phyloP scores from a whole-genome alignment of 2,113 vertebrate species.

The Phyllopteryx taeniolatus region DNA sequence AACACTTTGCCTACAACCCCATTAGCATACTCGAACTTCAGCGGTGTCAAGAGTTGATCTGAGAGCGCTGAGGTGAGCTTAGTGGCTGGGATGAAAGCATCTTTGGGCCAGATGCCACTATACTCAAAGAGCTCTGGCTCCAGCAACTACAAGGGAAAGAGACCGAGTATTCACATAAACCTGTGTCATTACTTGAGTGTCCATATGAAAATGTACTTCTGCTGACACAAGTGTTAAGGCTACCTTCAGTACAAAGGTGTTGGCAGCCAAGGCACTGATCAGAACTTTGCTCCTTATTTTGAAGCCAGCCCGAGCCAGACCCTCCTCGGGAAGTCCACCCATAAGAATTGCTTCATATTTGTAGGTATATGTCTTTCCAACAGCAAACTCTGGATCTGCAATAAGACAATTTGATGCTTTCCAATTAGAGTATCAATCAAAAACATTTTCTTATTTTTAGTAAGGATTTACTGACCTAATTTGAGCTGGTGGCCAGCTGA shows the following conservation, averaged over 20 bases:
- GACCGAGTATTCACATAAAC: neutral
- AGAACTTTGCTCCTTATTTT: constrained; percentile 71
- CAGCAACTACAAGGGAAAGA: constrained; percentile 56
- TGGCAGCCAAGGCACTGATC: constrained; percentile 55
- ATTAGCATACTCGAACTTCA: constrained; percentile 77
- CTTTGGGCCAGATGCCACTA: constrained; percentile 73
- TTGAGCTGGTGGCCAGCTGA: constrained; percentile 45
- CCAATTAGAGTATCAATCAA: neutral
- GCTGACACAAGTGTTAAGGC: neutral
- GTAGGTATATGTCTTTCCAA: constrained; percentile 68
- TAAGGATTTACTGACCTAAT: constrained; percentile 48
- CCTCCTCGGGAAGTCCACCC: constrained; percentile 76
- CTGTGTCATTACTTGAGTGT: neutral
- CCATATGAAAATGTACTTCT: neutral
- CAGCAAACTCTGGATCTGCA: constrained; percentile 72
- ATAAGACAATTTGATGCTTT: neutral
- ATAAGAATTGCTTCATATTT: constrained; percentile 75
- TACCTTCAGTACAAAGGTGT: constrained; percentile 73
- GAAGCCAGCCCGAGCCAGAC: constrained; percentile 70
- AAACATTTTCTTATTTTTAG: neutral
- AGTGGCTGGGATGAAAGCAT: constrained; percentile 58
- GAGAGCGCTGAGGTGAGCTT: constrained; percentile 67
- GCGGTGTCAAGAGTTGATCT: constrained; percentile 62
- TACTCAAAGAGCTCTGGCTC: constrained; percentile 68
- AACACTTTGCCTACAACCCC: constrained; percentile 74